Evolutionary conservation across 2,797 vertebrate species (phyloP).

Genomic region (Enteromius mattozi): DNA sequence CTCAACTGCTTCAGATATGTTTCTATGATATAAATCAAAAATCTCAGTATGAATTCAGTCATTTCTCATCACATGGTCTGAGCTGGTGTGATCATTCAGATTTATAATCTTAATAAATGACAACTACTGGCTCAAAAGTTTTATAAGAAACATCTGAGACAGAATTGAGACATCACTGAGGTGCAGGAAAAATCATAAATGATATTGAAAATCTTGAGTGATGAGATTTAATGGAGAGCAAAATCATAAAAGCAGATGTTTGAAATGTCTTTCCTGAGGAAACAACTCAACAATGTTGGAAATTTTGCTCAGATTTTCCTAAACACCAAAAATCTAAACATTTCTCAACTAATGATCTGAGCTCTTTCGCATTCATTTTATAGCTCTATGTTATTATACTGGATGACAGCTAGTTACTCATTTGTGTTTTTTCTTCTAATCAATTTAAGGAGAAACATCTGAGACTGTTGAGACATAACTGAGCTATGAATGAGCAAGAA

Average conservation of each 20-base stretch:
- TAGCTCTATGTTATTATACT: background rate
- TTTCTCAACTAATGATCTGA: background rate
- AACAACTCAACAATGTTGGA: background rate
- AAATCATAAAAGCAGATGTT: background rate
- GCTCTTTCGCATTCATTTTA: background rate
- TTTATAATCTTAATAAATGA: too few species aligned
- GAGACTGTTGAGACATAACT: background rate
- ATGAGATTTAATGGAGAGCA: background rate
- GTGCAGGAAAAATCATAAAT: background rate
- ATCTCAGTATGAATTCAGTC: background rate
- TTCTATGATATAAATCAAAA: background rate
- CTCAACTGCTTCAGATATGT: background rate
- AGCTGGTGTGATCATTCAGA: background rate
- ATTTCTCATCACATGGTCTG: background rate
- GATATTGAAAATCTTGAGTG: background rate
- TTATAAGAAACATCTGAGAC: background rate
- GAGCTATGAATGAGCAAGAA: background rate
- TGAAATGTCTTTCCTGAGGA: too few species aligned
- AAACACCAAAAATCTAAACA: background rate
- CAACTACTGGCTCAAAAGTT: background rate
- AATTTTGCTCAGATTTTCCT: too few species aligned
- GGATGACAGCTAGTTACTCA: background rate
- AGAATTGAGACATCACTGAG: background rate
- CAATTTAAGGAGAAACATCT: background rate
- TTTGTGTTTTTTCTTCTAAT: background rate